These are phyloP conservation scores for Scomberomorus guttatus DNA, from an alignment of 2,797 vertebrate species.

Conservation along the genomic window DNA sequence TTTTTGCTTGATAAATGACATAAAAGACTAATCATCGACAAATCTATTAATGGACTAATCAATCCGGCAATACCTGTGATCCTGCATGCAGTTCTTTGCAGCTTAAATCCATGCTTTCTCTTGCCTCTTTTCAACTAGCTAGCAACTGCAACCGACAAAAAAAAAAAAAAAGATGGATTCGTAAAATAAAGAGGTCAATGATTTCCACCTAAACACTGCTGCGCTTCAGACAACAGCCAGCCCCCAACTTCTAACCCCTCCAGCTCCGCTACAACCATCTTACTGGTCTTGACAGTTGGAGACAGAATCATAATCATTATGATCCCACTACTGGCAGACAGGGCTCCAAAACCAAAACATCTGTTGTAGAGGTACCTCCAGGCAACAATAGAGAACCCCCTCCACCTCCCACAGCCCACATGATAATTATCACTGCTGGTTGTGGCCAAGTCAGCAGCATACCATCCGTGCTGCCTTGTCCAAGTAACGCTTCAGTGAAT, in stretches of 20 bases:
- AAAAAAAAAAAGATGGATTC: conserved; percentile 18
- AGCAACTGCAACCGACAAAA: neutral
- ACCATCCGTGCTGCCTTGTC: conserved; percentile 36
- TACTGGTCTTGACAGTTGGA: conserved; percentile 44
- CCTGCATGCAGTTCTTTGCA: neutral
- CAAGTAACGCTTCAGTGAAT: conserved; percentile 51
- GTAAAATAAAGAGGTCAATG: conserved; percentile 37
- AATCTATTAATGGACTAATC: neutral
- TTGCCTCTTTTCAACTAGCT: neutral
- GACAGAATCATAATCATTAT: conserved; percentile 19
- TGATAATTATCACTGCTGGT: conserved; percentile 68
- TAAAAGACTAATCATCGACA: no score
- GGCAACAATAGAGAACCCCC: conserved; percentile 46
- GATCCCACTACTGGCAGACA: conserved; percentile 17
- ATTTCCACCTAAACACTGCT: conserved; percentile 34
- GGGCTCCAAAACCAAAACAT: conserved; percentile 61
- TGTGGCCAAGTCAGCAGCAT: conserved; percentile 40
- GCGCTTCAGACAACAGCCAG: conserved; percentile 20
- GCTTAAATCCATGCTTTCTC: neutral
- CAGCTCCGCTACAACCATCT: conserved; percentile 37
- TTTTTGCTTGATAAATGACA: neutral
- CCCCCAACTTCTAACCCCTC: conserved; percentile 14
- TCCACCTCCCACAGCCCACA: conserved; percentile 46
- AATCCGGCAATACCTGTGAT: neutral
- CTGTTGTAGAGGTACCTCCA: conserved; percentile 49